A percentile compares a stretch with the other conserved stretches of the same genome.
These are phyloP conservation scores for Calameuta idolon DNA, from an alignment of 2,888 invertebrate genomes.

Conservation along the genomic window DNA sequence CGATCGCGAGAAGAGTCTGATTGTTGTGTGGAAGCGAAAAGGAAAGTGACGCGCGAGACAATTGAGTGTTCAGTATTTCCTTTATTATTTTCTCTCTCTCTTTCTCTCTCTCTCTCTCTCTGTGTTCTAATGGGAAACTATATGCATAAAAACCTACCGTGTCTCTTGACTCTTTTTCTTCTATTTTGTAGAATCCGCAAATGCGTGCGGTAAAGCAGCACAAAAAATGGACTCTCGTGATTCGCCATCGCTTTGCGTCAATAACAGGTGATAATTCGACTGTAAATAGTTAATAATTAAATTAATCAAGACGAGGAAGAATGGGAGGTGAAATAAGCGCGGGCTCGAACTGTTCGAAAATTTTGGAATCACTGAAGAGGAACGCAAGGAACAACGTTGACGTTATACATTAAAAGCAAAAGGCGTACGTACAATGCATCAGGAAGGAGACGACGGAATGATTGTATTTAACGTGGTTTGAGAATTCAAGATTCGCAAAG, in stretches of 20 bases:
- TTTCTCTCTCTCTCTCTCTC: conserved; percentile 12
- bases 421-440: not conserved
- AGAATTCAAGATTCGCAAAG: not conserved
- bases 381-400: conserved; percentile 2
- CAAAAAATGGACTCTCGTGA: not conserved
- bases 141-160: not conserved
- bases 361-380: not conserved
- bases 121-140: conserved; percentile 24
- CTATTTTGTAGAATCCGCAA: not conserved
- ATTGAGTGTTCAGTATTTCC: not conserved
- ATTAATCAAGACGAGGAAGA: not conserved
- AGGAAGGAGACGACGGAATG: not conserved
- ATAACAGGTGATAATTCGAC: conserved; percentile 16
- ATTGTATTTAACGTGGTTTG: not conserved
- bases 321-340: not conserved
- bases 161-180: not conserved
- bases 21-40: conserved; percentile 10
- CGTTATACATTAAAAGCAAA: not conserved
- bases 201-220: not conserved
- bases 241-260: not conserved
- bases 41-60: conserved; percentile 1
- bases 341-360: not conserved
- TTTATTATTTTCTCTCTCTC: conserved; percentile 11
- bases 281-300: conserved; percentile 19
- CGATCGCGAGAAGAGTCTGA: conserved; percentile 1